These are phyloP conservation scores for Hydrolagus colliei DNA, from an alignment of 2,797 vertebrate genomes.

Conservation along the genomic window DNA sequence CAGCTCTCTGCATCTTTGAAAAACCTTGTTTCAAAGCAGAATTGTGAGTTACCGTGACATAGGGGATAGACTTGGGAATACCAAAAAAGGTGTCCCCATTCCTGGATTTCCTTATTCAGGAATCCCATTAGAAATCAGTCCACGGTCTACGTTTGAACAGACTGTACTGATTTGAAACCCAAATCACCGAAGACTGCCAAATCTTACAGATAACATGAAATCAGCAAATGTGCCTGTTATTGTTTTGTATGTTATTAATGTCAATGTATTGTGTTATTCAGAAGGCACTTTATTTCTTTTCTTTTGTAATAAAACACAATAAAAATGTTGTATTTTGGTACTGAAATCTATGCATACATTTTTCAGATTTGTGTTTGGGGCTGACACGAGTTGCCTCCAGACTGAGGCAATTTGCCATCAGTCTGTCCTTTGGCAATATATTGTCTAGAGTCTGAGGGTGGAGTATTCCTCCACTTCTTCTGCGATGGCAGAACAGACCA, in stretches of 20 bases:
- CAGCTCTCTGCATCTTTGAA: no score
- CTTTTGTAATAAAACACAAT: slow-evolving; percentile 52
- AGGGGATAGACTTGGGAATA: no score
- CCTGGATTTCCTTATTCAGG: no score
- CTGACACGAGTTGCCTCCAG: no score
- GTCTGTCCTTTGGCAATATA: no score
- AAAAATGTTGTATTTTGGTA: slow-evolving; percentile 30
- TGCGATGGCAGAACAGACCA: no score
- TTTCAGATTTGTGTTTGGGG: not conserved
- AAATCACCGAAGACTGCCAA: slow-evolving; percentile 13
- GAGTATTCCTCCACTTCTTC: not conserved
- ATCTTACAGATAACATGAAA: slow-evolving; percentile 11
- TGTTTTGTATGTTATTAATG: slow-evolving; percentile 66
- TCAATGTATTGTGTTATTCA: slow-evolving; percentile 71
- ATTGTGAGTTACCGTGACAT: no score
- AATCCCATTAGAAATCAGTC: no score
- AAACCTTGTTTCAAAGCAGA: no score
- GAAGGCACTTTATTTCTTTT: slow-evolving; percentile 55
- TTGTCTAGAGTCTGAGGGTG: not conserved
- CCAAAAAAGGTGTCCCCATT: no score
- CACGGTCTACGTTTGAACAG: not conserved
- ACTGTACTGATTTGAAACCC: not conserved
- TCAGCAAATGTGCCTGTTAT: slow-evolving; percentile 39
- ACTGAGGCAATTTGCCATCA: not conserved
- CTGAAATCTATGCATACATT: slow-evolving; percentile 5